A percentile compares a stretch with the other conserved stretches of the same genome.
Conservation (phyloP, 2,888 invertebrate genomes). For the Dynastes hyllus region DNA sequence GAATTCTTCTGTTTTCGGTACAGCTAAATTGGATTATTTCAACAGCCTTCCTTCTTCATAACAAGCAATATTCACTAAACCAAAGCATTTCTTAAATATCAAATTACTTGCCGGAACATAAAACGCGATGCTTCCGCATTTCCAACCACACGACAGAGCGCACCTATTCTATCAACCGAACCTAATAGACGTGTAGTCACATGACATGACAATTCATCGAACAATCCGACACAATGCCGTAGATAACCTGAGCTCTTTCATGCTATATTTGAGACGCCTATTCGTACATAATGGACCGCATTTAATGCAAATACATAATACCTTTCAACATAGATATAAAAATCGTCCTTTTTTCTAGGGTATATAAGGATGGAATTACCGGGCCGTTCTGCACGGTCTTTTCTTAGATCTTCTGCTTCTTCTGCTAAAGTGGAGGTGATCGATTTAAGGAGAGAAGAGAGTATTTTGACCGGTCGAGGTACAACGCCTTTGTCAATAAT, state of each 20-base stretch:
- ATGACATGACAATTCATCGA: conserved; percentile 63
- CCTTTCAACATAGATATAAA: neutral
- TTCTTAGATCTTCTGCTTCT: conserved; percentile 12
- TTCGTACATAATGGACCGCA: conserved; percentile 66
- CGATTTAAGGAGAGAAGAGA: conserved; percentile 65
- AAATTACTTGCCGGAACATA: conserved; percentile 25
- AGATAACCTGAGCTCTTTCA: conserved; percentile 64
- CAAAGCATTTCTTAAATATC: conserved; percentile 18
- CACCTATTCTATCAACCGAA: conserved; percentile 3
- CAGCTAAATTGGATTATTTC: neutral
- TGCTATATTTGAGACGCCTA: conserved; percentile 61
- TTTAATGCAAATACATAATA: conserved; percentile 56
- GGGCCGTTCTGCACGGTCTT: neutral
- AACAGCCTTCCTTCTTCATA: neutral
- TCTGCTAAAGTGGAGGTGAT: conserved; percentile 57
- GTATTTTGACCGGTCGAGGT: conserved; percentile 70
- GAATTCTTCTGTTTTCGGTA: neutral
- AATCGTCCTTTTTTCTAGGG: no score
- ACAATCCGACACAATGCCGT: conserved; percentile 60
- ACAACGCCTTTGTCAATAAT: conserved; percentile 63
- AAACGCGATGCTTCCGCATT: conserved; percentile 36
- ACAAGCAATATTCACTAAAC: neutral
- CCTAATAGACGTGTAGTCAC: conserved; percentile 58
- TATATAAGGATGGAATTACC: no score
- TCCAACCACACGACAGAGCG: conserved; percentile 12